Evolutionary conservation across 2,113 vertebrate species (phyloP).

Genomic region (Pituophis catenifer): DNA sequence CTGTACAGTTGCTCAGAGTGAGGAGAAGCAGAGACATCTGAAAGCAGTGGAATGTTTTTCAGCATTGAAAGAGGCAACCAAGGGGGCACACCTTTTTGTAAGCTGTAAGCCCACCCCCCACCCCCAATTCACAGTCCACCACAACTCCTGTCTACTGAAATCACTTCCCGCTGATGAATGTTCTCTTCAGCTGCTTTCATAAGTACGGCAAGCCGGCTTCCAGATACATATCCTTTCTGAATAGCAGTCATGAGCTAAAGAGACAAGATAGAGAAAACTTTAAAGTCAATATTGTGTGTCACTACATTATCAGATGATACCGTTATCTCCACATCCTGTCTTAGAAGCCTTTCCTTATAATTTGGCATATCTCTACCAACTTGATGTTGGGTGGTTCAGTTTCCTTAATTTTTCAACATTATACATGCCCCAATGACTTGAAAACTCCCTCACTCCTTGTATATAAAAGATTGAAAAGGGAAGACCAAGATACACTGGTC

Average conservation of each 20-base stretch:
- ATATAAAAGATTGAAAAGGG: background rate
- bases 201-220: constrained; percentile 90
- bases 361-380: background rate
- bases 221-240: constrained; percentile 90
- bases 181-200: constrained; percentile 93
- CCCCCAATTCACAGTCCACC: constrained; percentile 83
- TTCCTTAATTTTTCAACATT: background rate
- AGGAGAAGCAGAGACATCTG: background rate
- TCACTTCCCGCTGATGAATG: constrained; percentile 75
- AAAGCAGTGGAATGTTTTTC: constrained; percentile 59
- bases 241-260: constrained; percentile 93
- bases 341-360: background rate
- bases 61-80: constrained; percentile 36
- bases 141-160: constrained; percentile 91
- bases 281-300: background rate
- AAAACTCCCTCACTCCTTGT: background rate
- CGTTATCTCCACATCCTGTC: background rate
- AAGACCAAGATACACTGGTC: background rate
- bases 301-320: background rate
- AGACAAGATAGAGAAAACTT: constrained; percentile 5
- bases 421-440: background rate
- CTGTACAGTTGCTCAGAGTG: background rate
- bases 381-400: background rate
- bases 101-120: constrained; percentile 9
- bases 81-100: background rate